phyloP scores from a whole-genome alignment of 2,888 invertebrate genomes.

The Loripinus fragilis region DNA sequence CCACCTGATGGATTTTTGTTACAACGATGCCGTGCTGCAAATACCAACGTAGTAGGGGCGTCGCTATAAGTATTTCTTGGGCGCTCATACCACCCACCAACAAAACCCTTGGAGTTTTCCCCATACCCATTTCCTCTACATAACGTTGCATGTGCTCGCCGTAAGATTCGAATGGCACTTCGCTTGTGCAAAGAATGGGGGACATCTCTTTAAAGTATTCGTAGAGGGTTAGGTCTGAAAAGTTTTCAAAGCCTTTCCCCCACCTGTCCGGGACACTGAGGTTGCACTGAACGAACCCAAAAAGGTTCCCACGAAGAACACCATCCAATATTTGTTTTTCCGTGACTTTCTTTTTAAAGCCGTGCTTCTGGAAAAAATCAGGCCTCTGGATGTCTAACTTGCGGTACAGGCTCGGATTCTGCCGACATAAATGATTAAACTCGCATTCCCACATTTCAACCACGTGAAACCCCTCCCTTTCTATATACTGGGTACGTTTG shows the following conservation, averaged over 20 bases:
- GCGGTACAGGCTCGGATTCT: neutral
- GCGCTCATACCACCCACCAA: neutral
- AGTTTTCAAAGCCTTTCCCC: too few relatives aligned
- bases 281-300: too few relatives aligned
- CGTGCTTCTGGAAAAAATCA: neutral
- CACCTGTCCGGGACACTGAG: too few relatives aligned
- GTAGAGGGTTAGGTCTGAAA: too few relatives aligned
- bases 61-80: neutral
- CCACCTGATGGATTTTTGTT: neutral
- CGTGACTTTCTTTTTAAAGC: too few relatives aligned
- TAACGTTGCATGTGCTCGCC: neutral
- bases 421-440: neutral
- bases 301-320: too few relatives aligned
- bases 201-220: neutral
- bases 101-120: neutral
- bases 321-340: neutral
- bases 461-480: neutral
- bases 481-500: neutral
- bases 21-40: neutral
- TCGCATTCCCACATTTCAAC: constrained; percentile 13
- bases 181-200: neutral
- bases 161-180: neutral
- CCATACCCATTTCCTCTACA: neutral
- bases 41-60: neutral
- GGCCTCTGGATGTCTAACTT: too few relatives aligned